These are phyloP conservation scores for Drosophila mayri DNA, from an alignment of 1,140 invertebrate species.

Conservation along the genomic window DNA sequence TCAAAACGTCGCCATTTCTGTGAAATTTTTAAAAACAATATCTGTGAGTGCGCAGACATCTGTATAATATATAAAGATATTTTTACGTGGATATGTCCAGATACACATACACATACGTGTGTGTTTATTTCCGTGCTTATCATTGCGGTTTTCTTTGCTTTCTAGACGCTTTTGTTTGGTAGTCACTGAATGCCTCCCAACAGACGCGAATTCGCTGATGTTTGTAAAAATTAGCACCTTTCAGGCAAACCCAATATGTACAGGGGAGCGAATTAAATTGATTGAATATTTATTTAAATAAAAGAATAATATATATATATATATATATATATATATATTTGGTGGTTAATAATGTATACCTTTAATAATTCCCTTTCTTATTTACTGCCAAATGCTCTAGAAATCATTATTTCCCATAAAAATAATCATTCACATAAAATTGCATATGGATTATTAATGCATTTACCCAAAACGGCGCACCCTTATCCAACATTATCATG, in stretches of 20 bases:
- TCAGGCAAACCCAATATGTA: not conserved
- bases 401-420: not conserved
- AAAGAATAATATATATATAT: too few species aligned
- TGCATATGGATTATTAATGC: not conserved
- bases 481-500: conserved; percentile 25
- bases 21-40: conserved; percentile 46
- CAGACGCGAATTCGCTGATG: conserved; percentile 21
- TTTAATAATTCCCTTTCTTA: not conserved
- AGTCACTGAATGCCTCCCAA: conserved; percentile 3
- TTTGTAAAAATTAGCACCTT: conserved; percentile 55
- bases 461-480: conserved; percentile 3
- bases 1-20: conserved; percentile 61
- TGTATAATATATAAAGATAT: conserved; percentile 10
- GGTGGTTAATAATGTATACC: not conserved
- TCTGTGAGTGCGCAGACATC: conserved; percentile 13
- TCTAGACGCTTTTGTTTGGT: conserved; percentile 35
- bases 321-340: not conserved
- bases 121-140: conserved; percentile 53
- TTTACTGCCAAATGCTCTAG: not conserved
- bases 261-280: conserved; percentile 9
- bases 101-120: not conserved
- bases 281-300: conserved; percentile 8
- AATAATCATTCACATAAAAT: not conserved
- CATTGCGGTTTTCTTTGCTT: conserved; percentile 32
- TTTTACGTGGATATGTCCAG: conserved; percentile 2